These are phyloP conservation scores for Myopa tessellatipennis DNA, from an alignment of 2,888 invertebrate genomes.

Conservation along the genomic window DNA sequence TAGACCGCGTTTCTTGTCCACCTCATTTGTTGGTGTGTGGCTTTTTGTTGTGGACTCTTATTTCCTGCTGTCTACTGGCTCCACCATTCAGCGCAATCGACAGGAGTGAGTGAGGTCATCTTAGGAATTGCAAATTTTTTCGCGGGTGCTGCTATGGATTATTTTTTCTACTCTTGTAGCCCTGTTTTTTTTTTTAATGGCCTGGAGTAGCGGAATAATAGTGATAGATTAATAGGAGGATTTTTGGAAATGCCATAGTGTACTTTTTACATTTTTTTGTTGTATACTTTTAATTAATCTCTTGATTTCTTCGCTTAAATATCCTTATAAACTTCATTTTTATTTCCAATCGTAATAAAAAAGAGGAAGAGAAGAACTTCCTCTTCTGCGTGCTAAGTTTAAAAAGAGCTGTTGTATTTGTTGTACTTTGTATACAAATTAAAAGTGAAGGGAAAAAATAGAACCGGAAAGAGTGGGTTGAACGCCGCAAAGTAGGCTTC, in stretches of 20 bases:
- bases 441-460: too few species aligned
- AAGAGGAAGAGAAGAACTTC: too few species aligned
- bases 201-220: neutral
- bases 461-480: neutral
- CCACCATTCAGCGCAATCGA: neutral
- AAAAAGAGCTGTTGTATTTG: too few species aligned
- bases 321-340: too few species aligned
- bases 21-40: too few species aligned
- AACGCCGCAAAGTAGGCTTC: slow-evolving; percentile 3
- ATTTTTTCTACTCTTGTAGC: neutral
- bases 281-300: too few species aligned
- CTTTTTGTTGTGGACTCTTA: neutral
- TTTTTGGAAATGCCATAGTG: too few species aligned
- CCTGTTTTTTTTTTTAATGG: neutral
- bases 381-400: too few species aligned
- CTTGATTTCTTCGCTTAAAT: too few species aligned
- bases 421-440: too few species aligned
- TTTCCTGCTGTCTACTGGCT: neutral
- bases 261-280: too few species aligned
- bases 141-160: slow-evolving; percentile 8
- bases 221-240: neutral
- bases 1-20: neutral
- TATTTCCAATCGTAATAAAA: too few species aligned
- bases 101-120: slow-evolving; percentile 31
- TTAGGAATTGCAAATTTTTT: neutral